Evolutionary conservation across 2,888 invertebrate species (phyloP), one percentile per base, ranked within the genome.

Genomic region (Eutolmus rufibarbis): DNA sequence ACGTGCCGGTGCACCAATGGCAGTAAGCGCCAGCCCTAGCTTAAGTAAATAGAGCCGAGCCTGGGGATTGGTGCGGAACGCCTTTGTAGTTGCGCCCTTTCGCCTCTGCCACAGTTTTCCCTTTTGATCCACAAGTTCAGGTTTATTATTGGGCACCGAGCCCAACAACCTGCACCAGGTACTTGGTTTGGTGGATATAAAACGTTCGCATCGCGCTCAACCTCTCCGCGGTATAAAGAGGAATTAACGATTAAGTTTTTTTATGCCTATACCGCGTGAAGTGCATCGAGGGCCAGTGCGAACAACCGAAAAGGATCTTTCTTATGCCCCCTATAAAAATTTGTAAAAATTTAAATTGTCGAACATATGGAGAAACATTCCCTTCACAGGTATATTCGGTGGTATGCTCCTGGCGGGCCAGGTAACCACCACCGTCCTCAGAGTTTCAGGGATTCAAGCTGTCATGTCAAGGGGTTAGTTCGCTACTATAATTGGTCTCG

Each of bases 1-100:
- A 88, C 88, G 88, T 88, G 88, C 88, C 88, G 23, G 23, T 12
- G 16, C 28, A 82, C 88, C 88, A 88, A 88, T 88, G 14, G 34
- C 34, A 81, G 74, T 74, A 76, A 88, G 82, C 88, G 87, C 86
- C 88, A 78, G 77, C 87, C 86, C 77, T 81, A 40, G n/a, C 23
- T 23, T 74, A 87, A 43, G 87, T 87, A 88, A 87, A 88, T 81
- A 87, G 40, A 86, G 51, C 78, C 77, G 57, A 76, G 23, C 46
- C 74, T 31, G 40, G n/a, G 19, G 86, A 86, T 86, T 86, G 86
- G 86, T 86, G 74, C 74, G 43, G 23, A 7, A n/a, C 19, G 14
- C 16, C 76, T 74, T 76, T 86, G 19, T 74, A 31, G 74, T 76
- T 82, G 51, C 82, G 56, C 82, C 82, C 82, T 82, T 82, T 56